Conservation (phyloP, 2,113 vertebrate species). For the Furnarius figulus region DNA sequence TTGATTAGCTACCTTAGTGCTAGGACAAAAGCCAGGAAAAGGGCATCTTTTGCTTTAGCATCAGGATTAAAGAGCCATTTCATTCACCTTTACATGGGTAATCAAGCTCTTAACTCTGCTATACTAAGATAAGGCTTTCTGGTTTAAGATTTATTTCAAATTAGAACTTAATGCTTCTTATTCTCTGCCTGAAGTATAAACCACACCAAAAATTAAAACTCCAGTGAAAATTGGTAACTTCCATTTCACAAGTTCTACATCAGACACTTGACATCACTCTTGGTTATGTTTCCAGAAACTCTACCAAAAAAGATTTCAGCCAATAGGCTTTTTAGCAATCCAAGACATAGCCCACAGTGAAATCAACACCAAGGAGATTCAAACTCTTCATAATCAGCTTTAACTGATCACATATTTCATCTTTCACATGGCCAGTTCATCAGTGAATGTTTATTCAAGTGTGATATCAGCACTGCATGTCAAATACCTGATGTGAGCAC, state of each 20-base stretch:
- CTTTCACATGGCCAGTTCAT: not conserved
- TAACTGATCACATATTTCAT: constrained; percentile 9
- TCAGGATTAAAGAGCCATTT: not conserved
- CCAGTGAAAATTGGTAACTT: not conserved
- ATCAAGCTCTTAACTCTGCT: not conserved
- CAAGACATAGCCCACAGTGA: not conserved
- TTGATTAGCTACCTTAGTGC: not conserved
- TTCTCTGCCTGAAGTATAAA: not conserved
- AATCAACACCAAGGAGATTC: not conserved
- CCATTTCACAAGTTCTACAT: not conserved
- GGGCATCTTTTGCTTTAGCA: not conserved
- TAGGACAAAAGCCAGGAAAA: not conserved
- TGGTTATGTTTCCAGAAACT: not conserved
- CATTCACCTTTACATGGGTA: not conserved
- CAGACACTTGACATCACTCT: not conserved
- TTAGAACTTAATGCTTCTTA: not conserved
- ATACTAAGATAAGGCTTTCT: constrained; percentile 20
- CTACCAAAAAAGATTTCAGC: not conserved
- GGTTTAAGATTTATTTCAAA: not conserved
- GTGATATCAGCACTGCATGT: not conserved
- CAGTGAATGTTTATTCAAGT: not conserved
- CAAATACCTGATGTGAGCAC: not conserved
- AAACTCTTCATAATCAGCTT: not conserved
- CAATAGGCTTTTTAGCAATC: not conserved
- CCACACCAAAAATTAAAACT: not conserved